Evolutionary conservation across 2,888 invertebrate genomes (phyloP).

Genomic region (Teleogryllus oceanicus): DNA sequence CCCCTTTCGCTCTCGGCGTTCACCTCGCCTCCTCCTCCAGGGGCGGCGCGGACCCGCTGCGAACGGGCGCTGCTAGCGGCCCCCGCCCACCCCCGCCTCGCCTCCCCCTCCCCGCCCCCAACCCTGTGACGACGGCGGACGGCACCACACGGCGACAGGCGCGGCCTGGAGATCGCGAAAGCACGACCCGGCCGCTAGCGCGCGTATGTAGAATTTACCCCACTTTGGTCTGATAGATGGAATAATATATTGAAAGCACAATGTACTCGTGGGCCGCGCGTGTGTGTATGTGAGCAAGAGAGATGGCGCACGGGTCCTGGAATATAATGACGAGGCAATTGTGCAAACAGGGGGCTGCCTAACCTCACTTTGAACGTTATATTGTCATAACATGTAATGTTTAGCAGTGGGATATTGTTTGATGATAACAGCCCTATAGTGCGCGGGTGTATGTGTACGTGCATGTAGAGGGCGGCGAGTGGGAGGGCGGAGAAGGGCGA

Average conservation of each 20-base stretch:
- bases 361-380: slow-evolving; percentile 21
- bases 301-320: not conserved
- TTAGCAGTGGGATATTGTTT: slow-evolving; percentile 18
- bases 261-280: slow-evolving; percentile 20
- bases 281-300: slow-evolving; percentile 19
- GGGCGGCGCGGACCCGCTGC: not conserved
- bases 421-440: slow-evolving; percentile 3
- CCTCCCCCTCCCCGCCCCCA: not conserved
- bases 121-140: not conserved
- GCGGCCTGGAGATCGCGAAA: not conserved
- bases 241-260: slow-evolving; percentile 32
- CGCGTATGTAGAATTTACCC: slow-evolving; percentile 26
- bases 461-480: not conserved
- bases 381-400: slow-evolving; percentile 11
- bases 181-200: not conserved
- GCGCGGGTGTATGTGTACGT: slow-evolving; percentile 2
- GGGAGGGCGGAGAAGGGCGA: not conserved
- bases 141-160: not conserved
- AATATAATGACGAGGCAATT: slow-evolving; percentile 31
- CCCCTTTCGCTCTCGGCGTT: not conserved
- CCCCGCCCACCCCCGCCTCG: not conserved
- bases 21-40: not conserved
- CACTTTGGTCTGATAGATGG: slow-evolving; percentile 33
- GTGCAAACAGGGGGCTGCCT: slow-evolving; percentile 28
- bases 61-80: not conserved